A percentile compares a stretch with the other conserved stretches of the same genome.
phyloP scores from a whole-genome alignment of 2,888 invertebrate species.

The Psococerastis gibbosa region DNA sequence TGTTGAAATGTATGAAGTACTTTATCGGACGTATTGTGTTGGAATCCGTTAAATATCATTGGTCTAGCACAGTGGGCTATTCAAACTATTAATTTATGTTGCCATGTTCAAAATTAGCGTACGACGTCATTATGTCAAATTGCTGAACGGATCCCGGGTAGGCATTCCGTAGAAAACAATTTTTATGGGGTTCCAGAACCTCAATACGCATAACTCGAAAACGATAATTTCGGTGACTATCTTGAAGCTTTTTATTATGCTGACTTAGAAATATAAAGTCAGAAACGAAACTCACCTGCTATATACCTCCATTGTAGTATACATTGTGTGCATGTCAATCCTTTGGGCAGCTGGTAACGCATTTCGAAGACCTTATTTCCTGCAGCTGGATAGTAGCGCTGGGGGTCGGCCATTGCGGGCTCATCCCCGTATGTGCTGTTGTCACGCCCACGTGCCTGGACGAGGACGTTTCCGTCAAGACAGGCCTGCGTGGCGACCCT shows the following conservation, averaged over 20 bases:
- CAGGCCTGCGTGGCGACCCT: constrained; percentile 54
- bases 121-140: no score
- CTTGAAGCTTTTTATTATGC: neutral
- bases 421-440: constrained; percentile 16
- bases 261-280: neutral
- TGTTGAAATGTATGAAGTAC: no score
- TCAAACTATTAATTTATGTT: no score
- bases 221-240: no score
- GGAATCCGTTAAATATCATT: no score
- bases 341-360: constrained; percentile 41
- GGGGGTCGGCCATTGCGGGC: constrained; percentile 2
- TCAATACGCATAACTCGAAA: no score
- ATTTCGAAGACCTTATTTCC: constrained; percentile 66
- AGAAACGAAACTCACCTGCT: constrained; percentile 34
- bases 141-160: no score
- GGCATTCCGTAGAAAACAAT: no score
- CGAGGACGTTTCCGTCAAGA: constrained; percentile 49
- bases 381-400: constrained; percentile 50
- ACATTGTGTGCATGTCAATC: constrained; percentile 57
- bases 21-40: no score
- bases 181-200: no score
- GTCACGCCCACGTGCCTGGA: constrained; percentile 28
- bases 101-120: no score
- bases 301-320: constrained; percentile 78
- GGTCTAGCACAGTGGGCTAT: no score